Evolutionary conservation across 2,888 invertebrate species (phyloP).

Genomic region (Nephrocerus scutellatus): DNA sequence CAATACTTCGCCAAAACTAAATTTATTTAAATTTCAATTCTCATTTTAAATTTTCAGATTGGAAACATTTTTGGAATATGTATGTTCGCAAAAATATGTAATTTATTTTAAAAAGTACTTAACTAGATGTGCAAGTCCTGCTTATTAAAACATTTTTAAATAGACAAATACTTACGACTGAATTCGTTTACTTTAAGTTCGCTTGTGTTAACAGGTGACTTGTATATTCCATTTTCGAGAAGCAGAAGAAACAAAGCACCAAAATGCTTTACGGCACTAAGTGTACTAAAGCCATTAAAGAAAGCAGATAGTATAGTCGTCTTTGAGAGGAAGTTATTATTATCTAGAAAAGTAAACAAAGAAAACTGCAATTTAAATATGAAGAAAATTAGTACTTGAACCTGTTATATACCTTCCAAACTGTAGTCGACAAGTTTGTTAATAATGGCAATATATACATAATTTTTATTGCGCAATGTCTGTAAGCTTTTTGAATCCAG

Average conservation of each 20-base stretch:
- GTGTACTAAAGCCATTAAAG: constrained; percentile 31
- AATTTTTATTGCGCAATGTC: constrained; percentile 32
- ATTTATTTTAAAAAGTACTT: too few relatives aligned
- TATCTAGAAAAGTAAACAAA: constrained; percentile 7
- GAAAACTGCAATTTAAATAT: neutral
- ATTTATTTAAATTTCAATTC: too few relatives aligned
- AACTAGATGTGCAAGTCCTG: neutral
- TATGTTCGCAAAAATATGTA: too few relatives aligned
- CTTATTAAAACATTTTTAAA: neutral
- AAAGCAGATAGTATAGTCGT: constrained; percentile 31
- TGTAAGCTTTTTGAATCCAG: constrained; percentile 28
- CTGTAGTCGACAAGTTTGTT: constrained; percentile 38
- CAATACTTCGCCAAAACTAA: too few relatives aligned
- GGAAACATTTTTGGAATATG: too few relatives aligned
- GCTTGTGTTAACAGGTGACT: constrained; percentile 27
- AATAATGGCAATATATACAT: constrained; percentile 33
- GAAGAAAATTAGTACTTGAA: neutral
- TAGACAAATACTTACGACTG: constrained; percentile 31
- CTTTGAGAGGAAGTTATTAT: constrained; percentile 31
- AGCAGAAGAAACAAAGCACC: constrained; percentile 33
- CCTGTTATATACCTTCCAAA: constrained; percentile 34
- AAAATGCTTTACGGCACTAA: constrained; percentile 30
- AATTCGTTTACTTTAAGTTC: constrained; percentile 37
- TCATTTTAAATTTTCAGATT: too few relatives aligned
- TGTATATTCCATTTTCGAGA: constrained; percentile 36